Conservation (phyloP, 1,140 invertebrate species). For the Bombus pascuorum region DNA sequence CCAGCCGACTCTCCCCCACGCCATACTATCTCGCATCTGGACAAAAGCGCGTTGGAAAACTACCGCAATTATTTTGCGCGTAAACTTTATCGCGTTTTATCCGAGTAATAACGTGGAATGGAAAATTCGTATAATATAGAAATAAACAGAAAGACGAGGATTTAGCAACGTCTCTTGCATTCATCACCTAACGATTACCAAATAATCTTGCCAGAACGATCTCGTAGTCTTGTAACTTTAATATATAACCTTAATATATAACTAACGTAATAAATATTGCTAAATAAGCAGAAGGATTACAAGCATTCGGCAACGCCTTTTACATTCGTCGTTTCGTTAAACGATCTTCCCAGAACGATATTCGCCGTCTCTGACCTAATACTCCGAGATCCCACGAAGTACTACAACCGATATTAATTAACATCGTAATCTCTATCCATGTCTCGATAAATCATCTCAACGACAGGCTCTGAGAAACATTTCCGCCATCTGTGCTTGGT, state of each 20-base stretch:
- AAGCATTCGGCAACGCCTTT: background rate
- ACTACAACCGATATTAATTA: slow-evolving; percentile 26
- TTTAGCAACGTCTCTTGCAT: background rate
- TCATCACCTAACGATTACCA: background rate
- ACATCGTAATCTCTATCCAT: slow-evolving; percentile 23
- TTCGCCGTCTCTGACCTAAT: background rate
- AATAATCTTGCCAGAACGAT: background rate
- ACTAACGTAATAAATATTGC: background rate
- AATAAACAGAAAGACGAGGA: background rate
- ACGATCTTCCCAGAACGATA: background rate
- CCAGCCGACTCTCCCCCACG: slow-evolving; percentile 31
- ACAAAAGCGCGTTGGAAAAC: slow-evolving; percentile 49
- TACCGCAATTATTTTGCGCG: too few relatives aligned
- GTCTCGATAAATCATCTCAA: slow-evolving; percentile 28
- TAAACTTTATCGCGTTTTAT: background rate
- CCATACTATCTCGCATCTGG: background rate
- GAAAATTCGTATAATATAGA: background rate
- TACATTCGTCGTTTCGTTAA: background rate
- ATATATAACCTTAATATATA: too few relatives aligned
- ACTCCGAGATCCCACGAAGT: background rate
- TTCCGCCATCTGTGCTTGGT: background rate
- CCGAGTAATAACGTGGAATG: background rate
- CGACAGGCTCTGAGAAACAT: background rate
- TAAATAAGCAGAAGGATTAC: background rate
- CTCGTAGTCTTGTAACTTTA: too few relatives aligned